Conservation (phyloP, 2,888 invertebrate genomes). For the Heliconius ismenius region DNA sequence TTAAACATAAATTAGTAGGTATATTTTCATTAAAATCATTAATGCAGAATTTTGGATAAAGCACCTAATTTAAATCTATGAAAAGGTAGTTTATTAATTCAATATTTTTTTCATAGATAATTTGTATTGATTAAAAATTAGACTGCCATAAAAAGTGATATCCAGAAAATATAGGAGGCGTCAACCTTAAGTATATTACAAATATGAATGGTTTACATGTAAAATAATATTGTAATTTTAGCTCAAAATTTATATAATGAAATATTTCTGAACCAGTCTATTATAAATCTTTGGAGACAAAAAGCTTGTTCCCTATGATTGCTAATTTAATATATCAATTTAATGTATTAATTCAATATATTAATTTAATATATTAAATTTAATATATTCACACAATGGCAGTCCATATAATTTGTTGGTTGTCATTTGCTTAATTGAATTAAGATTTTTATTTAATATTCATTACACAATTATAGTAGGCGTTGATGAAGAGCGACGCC, state of each 20-base stretch:
- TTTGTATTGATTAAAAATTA: too few relatives aligned
- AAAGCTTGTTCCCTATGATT: background rate
- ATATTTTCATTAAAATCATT: too few relatives aligned
- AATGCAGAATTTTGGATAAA: too few relatives aligned
- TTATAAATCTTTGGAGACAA: slow-evolving; percentile 7
- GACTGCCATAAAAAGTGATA: too few relatives aligned
- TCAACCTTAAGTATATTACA: too few relatives aligned
- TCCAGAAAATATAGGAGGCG: background rate
- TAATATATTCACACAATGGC: slow-evolving; percentile 19
- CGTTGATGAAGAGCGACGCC: slow-evolving; percentile 33
- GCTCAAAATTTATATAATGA: background rate
- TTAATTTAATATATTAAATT: too few relatives aligned
- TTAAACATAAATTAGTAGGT: too few relatives aligned
- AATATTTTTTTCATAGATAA: too few relatives aligned
- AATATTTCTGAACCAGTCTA: background rate
- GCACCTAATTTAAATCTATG: too few relatives aligned
- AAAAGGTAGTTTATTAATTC: too few relatives aligned
- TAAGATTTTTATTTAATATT: slow-evolving; percentile 17
- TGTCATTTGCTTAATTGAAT: slow-evolving; percentile 27
- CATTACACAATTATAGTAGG: slow-evolving; percentile 25
- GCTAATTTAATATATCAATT: background rate
- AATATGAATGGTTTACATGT: background rate
- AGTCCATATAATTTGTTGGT: slow-evolving; percentile 15
- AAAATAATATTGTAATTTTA: background rate
- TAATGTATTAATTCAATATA: background rate